A percentile compares a stretch with the other conserved stretches of the same genome.
Conservation (phyloP, 2,888 invertebrate species). For the Pseudanteris insignis region DNA sequence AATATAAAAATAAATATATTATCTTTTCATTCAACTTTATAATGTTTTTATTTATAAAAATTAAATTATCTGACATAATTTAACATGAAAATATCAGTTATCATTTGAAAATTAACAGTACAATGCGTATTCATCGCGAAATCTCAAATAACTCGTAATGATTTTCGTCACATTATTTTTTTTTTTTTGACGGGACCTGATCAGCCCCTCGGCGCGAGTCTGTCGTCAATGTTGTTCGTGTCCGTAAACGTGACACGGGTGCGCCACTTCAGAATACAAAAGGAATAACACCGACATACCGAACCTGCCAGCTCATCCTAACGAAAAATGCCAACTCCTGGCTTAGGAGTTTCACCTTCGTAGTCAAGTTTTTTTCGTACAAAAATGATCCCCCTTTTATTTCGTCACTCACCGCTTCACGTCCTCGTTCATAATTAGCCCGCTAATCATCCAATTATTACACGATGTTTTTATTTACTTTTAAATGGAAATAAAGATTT, state of each 20-base stretch:
- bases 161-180: too few species aligned
- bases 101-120: too few species aligned
- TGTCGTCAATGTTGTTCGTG: conserved; percentile 26
- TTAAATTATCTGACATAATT: too few species aligned
- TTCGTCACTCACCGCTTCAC: too few species aligned
- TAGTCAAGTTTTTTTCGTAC: conserved; percentile 9
- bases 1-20: too few species aligned
- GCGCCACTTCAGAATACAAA: conserved; percentile 59
- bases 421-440: conserved; percentile 21
- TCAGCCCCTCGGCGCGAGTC: conserved; percentile 12
- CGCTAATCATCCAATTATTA: conserved; percentile 29
- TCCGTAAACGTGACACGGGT: conserved; percentile 61
- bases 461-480: conserved; percentile 19
- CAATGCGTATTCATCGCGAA: too few species aligned
- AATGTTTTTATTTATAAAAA: too few species aligned
- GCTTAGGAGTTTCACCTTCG: conserved; percentile 9
- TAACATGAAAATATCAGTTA: too few species aligned
- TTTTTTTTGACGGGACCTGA: too few species aligned
- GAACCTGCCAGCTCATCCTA: conserved; percentile 55
- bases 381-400: too few species aligned
- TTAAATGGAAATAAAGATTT: conserved; percentile 16
- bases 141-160: too few species aligned
- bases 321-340: conserved; percentile 56
- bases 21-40: too few species aligned
- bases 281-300: conserved; percentile 58